A percentile compares a stretch with the other conserved stretches of the same genome.
Evolutionary conservation across 2,888 invertebrate genomes (phyloP).

Genomic region (Gymnoscelis rufifasciata): DNA sequence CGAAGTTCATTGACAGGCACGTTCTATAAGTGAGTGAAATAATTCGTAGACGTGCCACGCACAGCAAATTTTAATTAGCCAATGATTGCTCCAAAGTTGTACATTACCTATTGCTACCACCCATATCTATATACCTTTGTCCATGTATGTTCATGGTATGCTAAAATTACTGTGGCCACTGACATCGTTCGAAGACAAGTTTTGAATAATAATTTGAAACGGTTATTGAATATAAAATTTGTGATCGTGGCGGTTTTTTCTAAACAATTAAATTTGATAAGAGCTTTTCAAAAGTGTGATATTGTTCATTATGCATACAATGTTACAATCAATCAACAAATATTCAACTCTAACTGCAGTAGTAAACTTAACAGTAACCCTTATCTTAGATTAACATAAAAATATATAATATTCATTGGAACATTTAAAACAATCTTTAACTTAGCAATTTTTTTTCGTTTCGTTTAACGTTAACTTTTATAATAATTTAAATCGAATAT

Average conservation of each 20-base stretch:
- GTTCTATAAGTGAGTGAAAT: slow-evolving; percentile 69
- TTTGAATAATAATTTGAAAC: slow-evolving; percentile 59
- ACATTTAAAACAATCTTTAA: no score
- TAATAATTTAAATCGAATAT: no score
- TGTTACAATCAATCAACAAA: no score
- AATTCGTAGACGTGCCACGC: slow-evolving; percentile 69
- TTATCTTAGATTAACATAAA: no score
- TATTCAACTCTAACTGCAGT: no score
- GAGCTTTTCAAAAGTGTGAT: no score
- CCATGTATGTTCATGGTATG: slow-evolving; percentile 44
- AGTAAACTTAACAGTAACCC: no score
- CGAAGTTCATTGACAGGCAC: slow-evolving; percentile 77
- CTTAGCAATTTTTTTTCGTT: no score
- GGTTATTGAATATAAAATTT: slow-evolving; percentile 28
- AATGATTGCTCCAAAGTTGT: slow-evolving; percentile 64
- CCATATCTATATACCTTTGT: slow-evolving; percentile 43
- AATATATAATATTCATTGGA: no score
- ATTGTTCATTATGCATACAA: no score
- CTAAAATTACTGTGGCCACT: slow-evolving; percentile 58
- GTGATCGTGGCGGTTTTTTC: neutral
- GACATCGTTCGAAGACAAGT: slow-evolving; percentile 35
- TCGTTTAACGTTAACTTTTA: no score
- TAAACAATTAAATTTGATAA: neutral
- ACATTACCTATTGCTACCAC: slow-evolving; percentile 26
- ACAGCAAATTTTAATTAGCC: slow-evolving; percentile 75